These are phyloP conservation scores for Mythimna impura DNA, from an alignment of 2,888 invertebrate species.

Conservation along the genomic window DNA sequence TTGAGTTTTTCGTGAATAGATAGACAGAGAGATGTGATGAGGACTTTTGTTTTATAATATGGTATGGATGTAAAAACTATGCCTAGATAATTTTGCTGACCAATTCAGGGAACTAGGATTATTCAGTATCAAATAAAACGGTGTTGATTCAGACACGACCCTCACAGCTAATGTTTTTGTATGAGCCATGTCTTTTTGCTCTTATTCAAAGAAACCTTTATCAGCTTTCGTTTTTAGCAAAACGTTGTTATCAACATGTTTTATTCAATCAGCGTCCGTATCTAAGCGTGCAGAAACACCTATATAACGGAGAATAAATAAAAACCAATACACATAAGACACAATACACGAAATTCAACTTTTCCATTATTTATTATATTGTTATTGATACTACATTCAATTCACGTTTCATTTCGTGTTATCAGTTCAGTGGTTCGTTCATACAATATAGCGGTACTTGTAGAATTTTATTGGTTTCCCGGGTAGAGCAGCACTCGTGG, in stretches of 20 bases:
- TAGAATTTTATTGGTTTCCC: slow-evolving; percentile 74
- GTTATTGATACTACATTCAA: slow-evolving; percentile 65
- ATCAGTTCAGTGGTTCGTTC: slow-evolving; percentile 69
- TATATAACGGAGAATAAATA: slow-evolving; percentile 31
- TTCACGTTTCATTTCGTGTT: slow-evolving; percentile 71
- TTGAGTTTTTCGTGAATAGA: too few species aligned
- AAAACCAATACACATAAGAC: slow-evolving; percentile 38
- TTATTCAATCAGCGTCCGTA: slow-evolving; percentile 43
- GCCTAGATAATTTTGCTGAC: background rate
- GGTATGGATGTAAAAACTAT: background rate
- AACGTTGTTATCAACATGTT: slow-evolving; percentile 23
- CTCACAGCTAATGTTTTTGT: background rate
- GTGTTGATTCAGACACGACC: background rate
- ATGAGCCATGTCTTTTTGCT: background rate
- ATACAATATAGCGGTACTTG: slow-evolving; percentile 65
- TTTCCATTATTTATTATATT: slow-evolving; percentile 59
- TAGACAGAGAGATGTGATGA: too few species aligned
- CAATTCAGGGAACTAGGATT: background rate
- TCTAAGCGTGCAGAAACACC: slow-evolving; percentile 32
- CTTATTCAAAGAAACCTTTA: slow-evolving; percentile 9
- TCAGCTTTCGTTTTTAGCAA: background rate
- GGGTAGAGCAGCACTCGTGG: slow-evolving; percentile 71
- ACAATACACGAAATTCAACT: slow-evolving; percentile 41
- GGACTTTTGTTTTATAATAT: too few species aligned
- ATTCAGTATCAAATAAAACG: background rate